Percentiles rank a stretch among this genome's conserved stretches.
Evolutionary conservation across 2,888 invertebrate species (phyloP).

Genomic region (Allophyes oxyacanthae): DNA sequence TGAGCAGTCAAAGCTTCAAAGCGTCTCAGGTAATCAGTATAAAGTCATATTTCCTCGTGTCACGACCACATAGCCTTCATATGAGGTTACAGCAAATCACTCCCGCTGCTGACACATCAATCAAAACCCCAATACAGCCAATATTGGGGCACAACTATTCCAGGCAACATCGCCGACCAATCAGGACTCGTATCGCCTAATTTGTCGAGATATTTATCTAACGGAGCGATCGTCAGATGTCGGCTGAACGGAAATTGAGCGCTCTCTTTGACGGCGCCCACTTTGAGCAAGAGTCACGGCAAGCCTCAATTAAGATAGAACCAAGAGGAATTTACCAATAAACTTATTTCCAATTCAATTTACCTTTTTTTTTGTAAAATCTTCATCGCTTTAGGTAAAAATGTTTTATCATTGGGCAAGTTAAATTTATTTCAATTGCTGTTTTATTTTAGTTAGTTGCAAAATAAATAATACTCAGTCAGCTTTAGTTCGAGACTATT

Average conservation of each 20-base stretch:
- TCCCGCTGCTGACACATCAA: constrained; percentile 25
- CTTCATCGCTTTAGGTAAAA: too few species aligned
- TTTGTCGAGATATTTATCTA: constrained; percentile 57
- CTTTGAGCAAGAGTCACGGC: not conserved
- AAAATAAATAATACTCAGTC: too few species aligned
- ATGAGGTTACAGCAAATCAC: constrained; percentile 8
- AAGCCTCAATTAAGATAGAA: constrained; percentile 28
- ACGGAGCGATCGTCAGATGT: constrained; percentile 21
- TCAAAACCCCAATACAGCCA: constrained; percentile 26
- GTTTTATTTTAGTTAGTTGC: too few species aligned
- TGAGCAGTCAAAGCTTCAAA: not conserved
- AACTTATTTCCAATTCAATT: constrained; percentile 27
- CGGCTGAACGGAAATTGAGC: constrained; percentile 50
- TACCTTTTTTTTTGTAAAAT: constrained; percentile 18
- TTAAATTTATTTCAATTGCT: too few species aligned
- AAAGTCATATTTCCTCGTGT: constrained; percentile 2
- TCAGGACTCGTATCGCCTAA: constrained; percentile 42
- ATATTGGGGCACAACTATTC: constrained; percentile 7
- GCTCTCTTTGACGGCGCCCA: constrained; percentile 20
- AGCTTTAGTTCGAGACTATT: too few species aligned
- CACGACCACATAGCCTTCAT: constrained; percentile 1
- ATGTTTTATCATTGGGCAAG: too few species aligned
- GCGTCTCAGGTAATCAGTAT: not conserved
- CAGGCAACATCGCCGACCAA: constrained; percentile 20
- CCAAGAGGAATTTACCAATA: constrained; percentile 38